phyloP scores from a whole-genome alignment of 1,140 invertebrate genomes.

The Archivesica marissinica region DNA sequence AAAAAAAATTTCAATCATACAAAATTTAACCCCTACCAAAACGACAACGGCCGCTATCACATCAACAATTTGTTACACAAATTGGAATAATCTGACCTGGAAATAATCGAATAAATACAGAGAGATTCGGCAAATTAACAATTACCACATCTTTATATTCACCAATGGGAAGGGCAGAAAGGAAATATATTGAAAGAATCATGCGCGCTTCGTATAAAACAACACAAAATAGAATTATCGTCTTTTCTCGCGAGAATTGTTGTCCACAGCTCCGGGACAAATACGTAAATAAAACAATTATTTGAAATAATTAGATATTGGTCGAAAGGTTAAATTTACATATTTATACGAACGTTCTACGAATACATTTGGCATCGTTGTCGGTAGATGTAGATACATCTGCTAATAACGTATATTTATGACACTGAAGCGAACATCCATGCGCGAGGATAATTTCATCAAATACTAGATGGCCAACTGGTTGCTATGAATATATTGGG shows the following conservation, averaged over 20 bases:
- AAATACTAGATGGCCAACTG: too few species aligned
- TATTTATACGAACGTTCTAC: too few species aligned
- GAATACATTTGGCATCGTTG: too few species aligned
- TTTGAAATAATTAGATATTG: conserved; percentile 18
- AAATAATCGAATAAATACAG: conserved; percentile 19
- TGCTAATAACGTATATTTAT: too few species aligned
- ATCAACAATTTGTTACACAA: conserved; percentile 25
- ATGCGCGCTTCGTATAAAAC: conserved; percentile 24
- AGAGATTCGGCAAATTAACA: conserved; percentile 11
- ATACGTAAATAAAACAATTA: conserved; percentile 31
- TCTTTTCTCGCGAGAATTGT: conserved; percentile 36
- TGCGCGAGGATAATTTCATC: too few species aligned
- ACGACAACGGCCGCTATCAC: neutral
- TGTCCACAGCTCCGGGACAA: conserved; percentile 19
- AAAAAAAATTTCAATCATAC: neutral
- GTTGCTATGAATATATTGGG: too few species aligned
- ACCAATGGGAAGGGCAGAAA: neutral
- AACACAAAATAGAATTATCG: conserved; percentile 14
- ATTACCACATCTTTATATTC: conserved; percentile 15
- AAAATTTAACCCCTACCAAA: neutral
- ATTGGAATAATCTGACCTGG: conserved; percentile 22
- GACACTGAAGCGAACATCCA: too few species aligned
- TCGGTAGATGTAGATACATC: too few species aligned
- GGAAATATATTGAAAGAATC: neutral
- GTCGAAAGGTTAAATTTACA: neutral